Percentiles rank a stretch among this genome's conserved stretches.
Evolutionary conservation across 2,797 vertebrate genomes (phyloP).

Genomic region (Melanotaenia nigrans): DNA sequence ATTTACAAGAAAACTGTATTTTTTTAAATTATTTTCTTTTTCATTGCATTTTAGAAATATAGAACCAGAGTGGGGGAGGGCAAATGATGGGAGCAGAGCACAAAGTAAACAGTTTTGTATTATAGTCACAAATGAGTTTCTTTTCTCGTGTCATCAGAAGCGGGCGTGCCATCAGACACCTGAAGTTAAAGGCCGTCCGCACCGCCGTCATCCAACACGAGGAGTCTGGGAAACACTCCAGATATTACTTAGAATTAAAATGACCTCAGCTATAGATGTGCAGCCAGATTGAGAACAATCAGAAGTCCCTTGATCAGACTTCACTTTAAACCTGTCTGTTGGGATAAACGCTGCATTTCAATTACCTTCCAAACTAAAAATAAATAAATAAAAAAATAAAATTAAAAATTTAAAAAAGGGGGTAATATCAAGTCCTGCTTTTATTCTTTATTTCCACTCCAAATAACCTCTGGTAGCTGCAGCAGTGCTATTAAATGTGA

Average conservation of each 20-base stretch:
- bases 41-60: too few species aligned
- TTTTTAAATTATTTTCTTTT: too few species aligned
- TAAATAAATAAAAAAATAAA: too few species aligned
- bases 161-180: not conserved
- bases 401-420: too few species aligned
- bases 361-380: slow-evolving; percentile 7
- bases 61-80: too few species aligned
- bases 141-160: too few species aligned
- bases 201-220: not conserved
- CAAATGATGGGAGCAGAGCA: too few species aligned
- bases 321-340: not conserved
- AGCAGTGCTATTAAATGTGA: not conserved
- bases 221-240: slow-evolving; percentile 1
- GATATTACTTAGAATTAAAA: not conserved
- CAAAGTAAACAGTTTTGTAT: too few species aligned
- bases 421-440: not conserved
- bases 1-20: too few species aligned
- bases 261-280: not conserved
- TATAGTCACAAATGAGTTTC: too few species aligned
- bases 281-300: not conserved
- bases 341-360: not conserved
- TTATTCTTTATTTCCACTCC: not conserved
- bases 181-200: not conserved
- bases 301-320: not conserved
- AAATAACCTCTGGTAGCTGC: not conserved